Base-by-base conservation (phyloP, 1,140 invertebrate genomes). In the Calliopsis andreniformis region DNA sequence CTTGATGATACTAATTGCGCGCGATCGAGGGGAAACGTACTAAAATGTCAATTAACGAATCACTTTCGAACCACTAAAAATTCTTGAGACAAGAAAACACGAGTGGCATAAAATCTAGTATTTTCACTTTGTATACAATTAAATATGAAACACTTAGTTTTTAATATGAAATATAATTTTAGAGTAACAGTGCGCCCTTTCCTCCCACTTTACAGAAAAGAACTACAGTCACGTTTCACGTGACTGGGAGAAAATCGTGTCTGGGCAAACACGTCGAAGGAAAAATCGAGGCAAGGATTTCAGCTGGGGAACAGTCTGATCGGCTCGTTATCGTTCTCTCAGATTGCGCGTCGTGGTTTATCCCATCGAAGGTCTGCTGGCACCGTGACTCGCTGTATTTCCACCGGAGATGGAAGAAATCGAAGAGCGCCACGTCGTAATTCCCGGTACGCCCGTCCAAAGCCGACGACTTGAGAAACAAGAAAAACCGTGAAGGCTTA, bases 351-450 rank as follows among this genome's bases (percentile, higher is more conserved):
- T 18, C 45, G 64, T 76, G 66, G 71, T 83, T 82, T 82, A 82
- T 82, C 76, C 80, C 32, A n/a, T 67, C 51, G 64, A 47, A 70
- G 58, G 49, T 47, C 61, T 56, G 64, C 68, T 82, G 77, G 62
- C 76, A 70, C 66, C 42, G 32, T 68, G 61, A 56, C 67, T 53
- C 49, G 64, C 62, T 32, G 23, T 51, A 69, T 71, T 77, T 83
- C 77, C 56, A 35, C 71, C 81, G 82, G 82, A 84, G 83, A 83
- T 84, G 32, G 77, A 73, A 76, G 67, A 47, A 83, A 83, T 76
- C 77, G 56, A 68, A 56, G 55, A 68, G 58, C 67, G 45, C 45
- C 59, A 72, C 71, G 42, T 59, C 62, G 80, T 83, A 84, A 84
- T 84, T 84, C 83, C 82, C 82, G 82, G 51, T 49, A 63, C 71